phyloP scores from a whole-genome alignment of 2,113 vertebrate species.

The Progne subis region DNA sequence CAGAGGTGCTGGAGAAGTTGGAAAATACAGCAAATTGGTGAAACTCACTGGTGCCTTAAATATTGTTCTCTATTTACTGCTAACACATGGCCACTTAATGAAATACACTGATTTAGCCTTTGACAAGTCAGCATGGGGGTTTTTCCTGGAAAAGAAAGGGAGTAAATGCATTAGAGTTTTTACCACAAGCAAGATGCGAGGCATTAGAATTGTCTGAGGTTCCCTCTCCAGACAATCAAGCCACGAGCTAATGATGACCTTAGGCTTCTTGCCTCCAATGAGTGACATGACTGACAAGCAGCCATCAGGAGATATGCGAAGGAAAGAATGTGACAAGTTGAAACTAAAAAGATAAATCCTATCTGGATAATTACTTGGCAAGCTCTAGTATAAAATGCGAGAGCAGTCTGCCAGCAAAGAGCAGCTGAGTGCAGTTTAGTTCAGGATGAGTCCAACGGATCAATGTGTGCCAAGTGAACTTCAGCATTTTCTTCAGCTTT shows the following conservation, averaged over 20 bases:
- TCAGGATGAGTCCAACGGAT: neutral
- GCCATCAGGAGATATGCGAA: neutral
- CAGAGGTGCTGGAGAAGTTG: neutral
- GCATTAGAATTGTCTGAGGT: neutral
- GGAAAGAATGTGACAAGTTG: slow-evolving; percentile 28
- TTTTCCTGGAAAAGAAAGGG: neutral
- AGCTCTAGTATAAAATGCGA: neutral
- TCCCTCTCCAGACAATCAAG: slow-evolving; percentile 61
- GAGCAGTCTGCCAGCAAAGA: neutral
- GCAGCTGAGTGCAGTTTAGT: neutral
- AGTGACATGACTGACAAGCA: slow-evolving; percentile 45
- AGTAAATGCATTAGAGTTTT: neutral
- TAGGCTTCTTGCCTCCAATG: slow-evolving; percentile 23
- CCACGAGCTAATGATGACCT: slow-evolving; percentile 53
- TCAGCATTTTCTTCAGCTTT: neutral
- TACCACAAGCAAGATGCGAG: slow-evolving; percentile 22
- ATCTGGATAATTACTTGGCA: slow-evolving; percentile 26
- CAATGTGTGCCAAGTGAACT: neutral
- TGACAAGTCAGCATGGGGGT: slow-evolving; percentile 17
- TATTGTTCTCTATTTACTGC: neutral
- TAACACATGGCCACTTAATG: neutral
- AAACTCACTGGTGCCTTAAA: neutral
- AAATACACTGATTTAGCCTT: slow-evolving; percentile 12
- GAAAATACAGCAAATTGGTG: neutral
- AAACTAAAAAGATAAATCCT: slow-evolving; percentile 46